Base-by-base conservation (phyloP, 2,113 vertebrate genomes). In the Xenopus borealis region DNA sequence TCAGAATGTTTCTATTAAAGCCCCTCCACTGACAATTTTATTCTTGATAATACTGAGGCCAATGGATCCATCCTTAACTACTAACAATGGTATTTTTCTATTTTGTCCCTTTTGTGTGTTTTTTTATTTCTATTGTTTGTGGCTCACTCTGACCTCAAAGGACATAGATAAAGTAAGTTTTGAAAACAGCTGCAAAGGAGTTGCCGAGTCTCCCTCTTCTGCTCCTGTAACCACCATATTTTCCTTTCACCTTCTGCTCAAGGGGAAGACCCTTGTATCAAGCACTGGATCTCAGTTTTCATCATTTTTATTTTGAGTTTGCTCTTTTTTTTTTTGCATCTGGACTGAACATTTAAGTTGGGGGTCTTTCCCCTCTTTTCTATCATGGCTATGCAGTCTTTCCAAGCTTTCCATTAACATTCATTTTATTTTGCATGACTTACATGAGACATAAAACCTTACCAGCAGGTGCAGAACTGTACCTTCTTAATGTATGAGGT, bases 81-180 rank as follows among this genome's bases (percentile, higher is more conserved):
- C 50, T 74, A 47, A 72, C 66, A 79, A 67, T 62, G 63, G 63
- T 58, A 27, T 79, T 80, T 7, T 74, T 68, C 79, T 79, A 27
- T 18, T 79, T 11, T 33, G 66, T 50, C 27, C 62, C 45, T 64
- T 64, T 0, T 58, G 66, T 71, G 71, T 81, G 81, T 75, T 64
- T 80, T n/a, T 27, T 74, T 78, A 62, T 90, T 86, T 71, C 62
- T 83, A 81, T 82, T 81, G 27, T 75, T 0, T 9, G 81, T 72
- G 82, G 79, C 84, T 83, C 82, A 84, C 85, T 85, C 84, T 85
- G 85, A 16, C 83, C 77, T 80, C 62, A 81, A 87, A 93, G 91
- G 91, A 93, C 88, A 93, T 90, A 78, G 91, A 92, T 83, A 93
- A 93, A 89, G 91, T 92, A 90, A 93, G 91, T 92, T 72, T 79